These are phyloP conservation scores for Puma concolor DNA, from an alignment of 2,113 vertebrate genomes.

Conservation along the genomic window DNA sequence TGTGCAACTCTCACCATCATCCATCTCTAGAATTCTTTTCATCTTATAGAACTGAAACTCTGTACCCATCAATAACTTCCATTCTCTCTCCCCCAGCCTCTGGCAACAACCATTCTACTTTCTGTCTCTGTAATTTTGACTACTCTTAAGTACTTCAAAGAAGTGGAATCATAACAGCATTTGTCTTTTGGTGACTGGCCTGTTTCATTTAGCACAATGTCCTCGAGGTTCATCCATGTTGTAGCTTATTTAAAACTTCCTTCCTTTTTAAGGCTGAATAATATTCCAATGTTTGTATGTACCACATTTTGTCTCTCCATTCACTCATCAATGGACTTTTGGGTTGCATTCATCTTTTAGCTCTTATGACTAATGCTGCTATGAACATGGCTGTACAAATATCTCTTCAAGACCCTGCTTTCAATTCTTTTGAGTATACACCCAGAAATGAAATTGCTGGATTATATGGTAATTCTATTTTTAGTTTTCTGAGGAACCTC, in stretches of 20 bases:
- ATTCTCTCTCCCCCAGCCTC: background rate
- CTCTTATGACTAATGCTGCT: background rate
- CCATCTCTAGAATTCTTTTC: background rate
- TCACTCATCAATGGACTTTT: background rate
- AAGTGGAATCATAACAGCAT: background rate
- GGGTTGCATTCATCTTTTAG: background rate
- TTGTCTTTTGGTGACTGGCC: background rate
- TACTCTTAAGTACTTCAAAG: background rate
- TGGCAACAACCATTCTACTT: background rate
- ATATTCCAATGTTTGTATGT: background rate
- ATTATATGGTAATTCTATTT: background rate
- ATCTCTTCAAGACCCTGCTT: background rate
- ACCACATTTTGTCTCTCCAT: background rate
- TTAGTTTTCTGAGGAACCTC: background rate
- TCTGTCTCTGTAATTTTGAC: background rate
- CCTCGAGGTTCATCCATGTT: background rate
- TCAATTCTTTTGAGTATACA: background rate
- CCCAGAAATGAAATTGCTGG: background rate
- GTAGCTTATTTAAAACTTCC: background rate
- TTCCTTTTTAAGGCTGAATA: background rate
- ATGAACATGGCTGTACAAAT: background rate
- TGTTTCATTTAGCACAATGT: background rate
- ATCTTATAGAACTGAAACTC: background rate
- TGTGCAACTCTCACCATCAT: background rate
- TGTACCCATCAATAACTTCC: background rate